phyloP scores from a whole-genome alignment of 2,888 invertebrate genomes.

The Rhingia campestris region DNA sequence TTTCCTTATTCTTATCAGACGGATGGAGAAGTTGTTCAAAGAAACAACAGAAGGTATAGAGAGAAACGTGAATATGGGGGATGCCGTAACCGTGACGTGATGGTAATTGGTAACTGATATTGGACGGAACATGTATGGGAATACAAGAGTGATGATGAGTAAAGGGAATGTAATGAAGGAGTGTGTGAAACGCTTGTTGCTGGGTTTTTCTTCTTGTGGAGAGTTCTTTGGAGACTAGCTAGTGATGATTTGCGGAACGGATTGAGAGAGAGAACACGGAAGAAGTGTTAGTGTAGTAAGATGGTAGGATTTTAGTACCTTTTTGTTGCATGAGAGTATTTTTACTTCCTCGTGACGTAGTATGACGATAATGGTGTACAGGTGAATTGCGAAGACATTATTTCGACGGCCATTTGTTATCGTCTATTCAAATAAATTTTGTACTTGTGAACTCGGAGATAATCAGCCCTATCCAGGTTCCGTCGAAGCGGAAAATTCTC shows the following conservation, averaged over 20 bases:
- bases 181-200: slow-evolving; percentile 47
- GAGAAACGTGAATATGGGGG: slow-evolving; percentile 1
- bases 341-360: too few species aligned
- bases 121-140: neutral
- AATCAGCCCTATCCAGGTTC: too few species aligned
- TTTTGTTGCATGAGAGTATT: neutral
- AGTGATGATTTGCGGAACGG: neutral
- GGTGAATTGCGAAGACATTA: too few species aligned
- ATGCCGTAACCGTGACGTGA: too few species aligned
- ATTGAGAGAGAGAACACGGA: too few species aligned
- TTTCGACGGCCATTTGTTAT: too few species aligned
- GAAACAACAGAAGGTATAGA: slow-evolving; percentile 22
- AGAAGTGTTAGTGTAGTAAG: too few species aligned
- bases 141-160: neutral
- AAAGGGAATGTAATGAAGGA: slow-evolving; percentile 7
- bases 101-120: too few species aligned
- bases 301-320: neutral
- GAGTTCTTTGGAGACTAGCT: slow-evolving; percentile 38
- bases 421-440: too few species aligned
- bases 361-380: too few species aligned
- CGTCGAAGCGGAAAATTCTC: too few species aligned
- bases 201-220: slow-evolving; percentile 15
- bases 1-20: neutral
- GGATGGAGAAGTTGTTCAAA: slow-evolving; percentile 4
- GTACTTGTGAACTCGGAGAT: too few species aligned